A percentile compares a stretch with the other conserved stretches of the same genome.
phyloP scores from a whole-genome alignment of 2,888 invertebrate genomes.

The Liposcelis brunnea region DNA sequence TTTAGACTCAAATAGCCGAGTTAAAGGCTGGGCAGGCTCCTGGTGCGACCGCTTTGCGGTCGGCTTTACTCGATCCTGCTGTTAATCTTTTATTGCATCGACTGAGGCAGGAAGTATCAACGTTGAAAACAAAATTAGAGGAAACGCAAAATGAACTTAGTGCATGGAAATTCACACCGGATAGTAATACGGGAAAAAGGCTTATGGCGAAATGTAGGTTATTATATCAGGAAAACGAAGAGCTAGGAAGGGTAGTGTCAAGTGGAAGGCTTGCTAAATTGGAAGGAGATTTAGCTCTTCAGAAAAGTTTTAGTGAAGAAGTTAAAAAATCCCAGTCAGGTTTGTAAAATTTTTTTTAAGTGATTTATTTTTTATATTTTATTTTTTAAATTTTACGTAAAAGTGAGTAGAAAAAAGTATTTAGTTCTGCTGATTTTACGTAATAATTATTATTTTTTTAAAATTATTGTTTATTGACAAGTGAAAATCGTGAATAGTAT shows the following conservation, averaged over 20 bases:
- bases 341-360: conserved; percentile 24
- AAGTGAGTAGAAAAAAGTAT: conserved; percentile 3
- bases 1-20: conserved; percentile 82
- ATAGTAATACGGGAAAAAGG: conserved; percentile 94
- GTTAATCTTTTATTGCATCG: conserved; percentile 85
- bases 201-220: conserved; percentile 94
- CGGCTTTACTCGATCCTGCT: conserved; percentile 83
- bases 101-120: conserved; percentile 75
- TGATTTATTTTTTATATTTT: conserved; percentile 3
- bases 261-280: conserved; percentile 88
- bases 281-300: conserved; percentile 86
- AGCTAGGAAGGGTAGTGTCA: conserved; percentile 87
- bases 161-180: conserved; percentile 99
- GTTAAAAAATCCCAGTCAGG: conserved; percentile 92
- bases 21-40: conserved; percentile 79
- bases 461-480: conserved; percentile 3
- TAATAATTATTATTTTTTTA: background rate
- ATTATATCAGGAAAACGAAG: conserved; percentile 93
- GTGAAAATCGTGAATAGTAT: too few relatives aligned
- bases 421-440: background rate
- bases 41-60: conserved; percentile 52
- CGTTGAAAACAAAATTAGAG: conserved; percentile 77
- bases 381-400: background rate
- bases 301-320: conserved; percentile 90
- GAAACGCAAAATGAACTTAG: conserved; percentile 95